Evolutionary conservation across 2,888 invertebrate genomes (phyloP), one percentile per base, ranked within the genome.

Genomic region (Altica lythri): DNA sequence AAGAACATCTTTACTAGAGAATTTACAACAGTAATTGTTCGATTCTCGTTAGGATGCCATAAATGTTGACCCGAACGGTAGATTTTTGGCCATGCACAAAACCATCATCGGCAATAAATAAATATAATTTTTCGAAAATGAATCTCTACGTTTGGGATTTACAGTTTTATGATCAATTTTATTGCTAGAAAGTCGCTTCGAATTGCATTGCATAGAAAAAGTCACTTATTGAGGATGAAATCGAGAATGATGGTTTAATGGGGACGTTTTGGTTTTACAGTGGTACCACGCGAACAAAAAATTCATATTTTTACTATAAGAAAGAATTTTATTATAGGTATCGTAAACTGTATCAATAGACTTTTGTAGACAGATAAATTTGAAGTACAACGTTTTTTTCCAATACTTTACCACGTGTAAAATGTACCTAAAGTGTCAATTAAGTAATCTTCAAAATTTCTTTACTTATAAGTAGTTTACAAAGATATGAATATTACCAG

Each of bases 271-370:
- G 55, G 55, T 55, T 55, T 55, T 51, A 55, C 51, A 55, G 55
- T 55, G 55, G 51, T 55, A 55, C 55, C 55, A 55, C 55, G 55
- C 55, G 55, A 55, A 55, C 55, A 55, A 55, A 55, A 55, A 55
- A 47, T 29, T 34, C 35, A 13, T 25, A 40, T 34, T 55, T 55
- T 48, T 38, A 48, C n/a, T n/a, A n/a, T n/a, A n/a, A n/a, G n/a
- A n/a, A n/a, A n/a, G n/a, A n/a, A n/a, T n/a, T n/a, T n/a, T n/a
- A n/a, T n/a, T n/a, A n/a, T n/a, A n/a, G n/a, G n/a, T n/a, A n/a
- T n/a, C n/a, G n/a, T n/a, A n/a, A n/a, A n/a, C n/a, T n/a, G n/a
- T n/a, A n/a, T n/a, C n/a, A n/a, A n/a, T n/a, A n/a, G n/a, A n/a
- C n/a, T n/a, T n/a, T n/a, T n/a, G n/a, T n/a, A n/a, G n/a, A n/a